Conservation (phyloP, 2,797 vertebrate species). For the Myripristis jacobus region DNA sequence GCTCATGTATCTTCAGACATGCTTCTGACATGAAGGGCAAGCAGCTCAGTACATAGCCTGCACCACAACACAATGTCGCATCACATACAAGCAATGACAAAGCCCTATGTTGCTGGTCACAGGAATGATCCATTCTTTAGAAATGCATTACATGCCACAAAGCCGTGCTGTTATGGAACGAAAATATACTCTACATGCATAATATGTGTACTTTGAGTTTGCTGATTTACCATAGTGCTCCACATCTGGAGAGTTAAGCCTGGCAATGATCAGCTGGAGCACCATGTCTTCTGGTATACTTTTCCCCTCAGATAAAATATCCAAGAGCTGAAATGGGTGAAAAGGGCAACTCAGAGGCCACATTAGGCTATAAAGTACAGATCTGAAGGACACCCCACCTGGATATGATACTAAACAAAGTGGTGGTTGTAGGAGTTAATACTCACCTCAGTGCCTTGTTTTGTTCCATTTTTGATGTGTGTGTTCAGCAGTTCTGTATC, state of each 20-base stretch:
- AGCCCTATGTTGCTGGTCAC: not conserved
- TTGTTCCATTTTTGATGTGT: constrained; percentile 82
- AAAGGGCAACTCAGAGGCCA: constrained; percentile 16
- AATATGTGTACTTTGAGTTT: not conserved
- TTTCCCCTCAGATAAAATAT: constrained; percentile 84
- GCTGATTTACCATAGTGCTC: constrained; percentile 89
- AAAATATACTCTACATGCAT: too few species aligned
- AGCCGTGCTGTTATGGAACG: not conserved
- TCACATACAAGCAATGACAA: constrained; percentile 18
- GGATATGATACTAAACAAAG: too few species aligned
- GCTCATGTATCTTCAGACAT: constrained; percentile 83
- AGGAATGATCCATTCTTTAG: not conserved
- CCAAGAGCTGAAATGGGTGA: constrained; percentile 82
- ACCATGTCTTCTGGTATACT: constrained; percentile 87
- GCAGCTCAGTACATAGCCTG: constrained; percentile 95
- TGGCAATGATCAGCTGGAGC: constrained; percentile 86
- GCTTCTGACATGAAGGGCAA: constrained; percentile 89
- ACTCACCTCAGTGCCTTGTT: constrained; percentile 86
- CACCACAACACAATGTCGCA: constrained; percentile 23
- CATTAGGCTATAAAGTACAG: not conserved
- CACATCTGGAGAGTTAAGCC: constrained; percentile 87
- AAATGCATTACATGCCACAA: not conserved
- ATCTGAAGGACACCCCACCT: too few species aligned
- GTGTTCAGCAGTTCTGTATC: constrained; percentile 87
- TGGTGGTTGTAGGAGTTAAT: not conserved